Conservation (phyloP, 2,113 vertebrate genomes). For the Protobothrops flavoviridis region DNA sequence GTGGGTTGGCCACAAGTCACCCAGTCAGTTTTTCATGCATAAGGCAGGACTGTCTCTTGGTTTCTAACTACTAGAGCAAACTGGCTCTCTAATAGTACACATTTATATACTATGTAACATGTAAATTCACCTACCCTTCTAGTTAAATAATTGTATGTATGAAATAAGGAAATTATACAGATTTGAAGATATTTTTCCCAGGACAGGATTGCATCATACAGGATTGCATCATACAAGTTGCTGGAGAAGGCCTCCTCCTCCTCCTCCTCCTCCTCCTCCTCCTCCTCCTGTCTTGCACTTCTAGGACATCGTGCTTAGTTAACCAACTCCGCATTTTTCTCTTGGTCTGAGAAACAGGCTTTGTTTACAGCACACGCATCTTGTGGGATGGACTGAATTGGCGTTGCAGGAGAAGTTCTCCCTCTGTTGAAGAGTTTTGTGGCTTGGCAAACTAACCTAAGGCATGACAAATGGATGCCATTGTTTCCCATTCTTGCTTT, state of each 20-base stretch:
- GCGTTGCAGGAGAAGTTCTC: neutral
- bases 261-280: neutral
- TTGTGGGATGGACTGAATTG: neutral
- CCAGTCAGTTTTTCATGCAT: neutral
- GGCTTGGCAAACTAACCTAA: neutral
- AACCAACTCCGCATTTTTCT: neutral
- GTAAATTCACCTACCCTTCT: neutral
- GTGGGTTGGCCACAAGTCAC: neutral
- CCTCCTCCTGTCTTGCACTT: neutral
- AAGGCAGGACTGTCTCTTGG: neutral
- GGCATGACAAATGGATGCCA: neutral
- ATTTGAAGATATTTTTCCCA: neutral
- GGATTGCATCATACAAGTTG: neutral
- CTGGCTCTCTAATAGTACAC: neutral
- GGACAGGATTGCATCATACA: neutral
- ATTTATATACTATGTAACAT: neutral
- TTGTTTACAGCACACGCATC: neutral
- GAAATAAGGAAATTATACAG: neutral
- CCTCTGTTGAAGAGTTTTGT: neutral
- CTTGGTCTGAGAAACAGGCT: neutral
- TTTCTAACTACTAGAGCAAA: neutral
- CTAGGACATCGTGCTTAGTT: neutral
- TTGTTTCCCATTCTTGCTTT: neutral
- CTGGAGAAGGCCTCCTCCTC: neutral
- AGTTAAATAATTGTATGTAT: neutral